A percentile compares a stretch with the other conserved stretches of the same genome.
These are phyloP conservation scores for Scaptomyza polygonia DNA, from an alignment of 2,888 invertebrate species.

Conservation along the genomic window DNA sequence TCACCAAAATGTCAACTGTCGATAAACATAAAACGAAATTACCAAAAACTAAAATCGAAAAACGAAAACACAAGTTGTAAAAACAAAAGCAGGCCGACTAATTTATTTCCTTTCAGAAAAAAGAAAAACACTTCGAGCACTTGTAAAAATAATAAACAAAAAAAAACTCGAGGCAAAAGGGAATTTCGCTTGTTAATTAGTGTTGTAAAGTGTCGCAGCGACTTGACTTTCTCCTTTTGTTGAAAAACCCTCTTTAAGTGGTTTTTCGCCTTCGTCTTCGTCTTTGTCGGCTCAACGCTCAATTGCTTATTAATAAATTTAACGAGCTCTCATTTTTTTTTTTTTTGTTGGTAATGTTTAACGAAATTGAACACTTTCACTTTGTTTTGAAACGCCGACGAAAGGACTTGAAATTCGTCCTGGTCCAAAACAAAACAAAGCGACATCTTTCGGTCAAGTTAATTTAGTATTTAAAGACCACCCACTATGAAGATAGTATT, in stretches of 20 bases:
- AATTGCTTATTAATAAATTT: slow-evolving; percentile 64
- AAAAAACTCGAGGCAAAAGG: background rate
- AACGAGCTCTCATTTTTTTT: slow-evolving; percentile 52
- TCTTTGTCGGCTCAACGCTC: slow-evolving; percentile 62
- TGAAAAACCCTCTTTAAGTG: slow-evolving; percentile 57
- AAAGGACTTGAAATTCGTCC: slow-evolving; percentile 41
- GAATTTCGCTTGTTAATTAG: slow-evolving; percentile 74
- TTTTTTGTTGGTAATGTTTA: background rate
- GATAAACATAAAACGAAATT: background rate
- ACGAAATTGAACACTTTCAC: slow-evolving; percentile 71
- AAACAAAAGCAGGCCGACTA: slow-evolving; percentile 71
- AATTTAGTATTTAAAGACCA: slow-evolving; percentile 25
- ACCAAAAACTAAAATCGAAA: no score
- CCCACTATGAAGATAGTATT: slow-evolving; percentile 26
- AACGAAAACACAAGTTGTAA: slow-evolving; percentile 71
- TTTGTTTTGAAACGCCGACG: slow-evolving; percentile 58
- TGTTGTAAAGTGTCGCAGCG: slow-evolving; percentile 68
- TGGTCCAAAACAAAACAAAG: slow-evolving; percentile 45
- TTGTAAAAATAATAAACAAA: slow-evolving; percentile 75
- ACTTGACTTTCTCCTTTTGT: slow-evolving; percentile 65
- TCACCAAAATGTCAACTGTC: slow-evolving; percentile 63
- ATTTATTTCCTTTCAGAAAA: slow-evolving; percentile 37
- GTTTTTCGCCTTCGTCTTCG: background rate
- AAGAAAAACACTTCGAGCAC: slow-evolving; percentile 58
- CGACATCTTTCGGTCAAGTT: slow-evolving; percentile 26